Percentiles rank a stretch among this genome's conserved stretches.
These are phyloP conservation scores for Lamellibrachia luymesi DNA, from an alignment of 1,140 invertebrate species.

Conservation along the genomic window DNA sequence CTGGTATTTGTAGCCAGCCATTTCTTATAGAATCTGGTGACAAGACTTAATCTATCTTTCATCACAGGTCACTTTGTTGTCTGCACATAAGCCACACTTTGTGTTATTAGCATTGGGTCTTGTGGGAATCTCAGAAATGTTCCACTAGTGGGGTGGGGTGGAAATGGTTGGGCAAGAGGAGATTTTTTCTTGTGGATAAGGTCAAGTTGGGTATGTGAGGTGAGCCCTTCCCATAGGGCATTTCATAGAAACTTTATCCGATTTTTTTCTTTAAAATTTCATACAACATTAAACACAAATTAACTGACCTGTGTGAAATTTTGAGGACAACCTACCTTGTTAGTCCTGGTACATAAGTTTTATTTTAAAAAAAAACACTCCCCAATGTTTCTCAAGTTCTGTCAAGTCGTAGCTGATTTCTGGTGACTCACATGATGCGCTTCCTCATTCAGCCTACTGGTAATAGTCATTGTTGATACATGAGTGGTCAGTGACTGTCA, in stretches of 20 bases:
- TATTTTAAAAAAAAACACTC: neutral
- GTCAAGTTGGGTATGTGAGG: neutral
- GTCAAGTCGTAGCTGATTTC: neutral
- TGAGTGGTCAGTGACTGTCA: neutral
- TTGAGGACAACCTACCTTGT: neutral
- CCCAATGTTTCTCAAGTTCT: too few relatives aligned
- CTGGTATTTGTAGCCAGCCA: neutral
- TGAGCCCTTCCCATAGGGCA: neutral
- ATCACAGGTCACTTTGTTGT: neutral
- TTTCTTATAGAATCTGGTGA: neutral
- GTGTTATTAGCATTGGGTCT: neutral
- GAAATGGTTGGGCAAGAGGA: neutral
- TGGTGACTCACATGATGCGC: neutral
- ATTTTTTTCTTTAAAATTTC: too few relatives aligned
- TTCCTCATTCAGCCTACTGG: neutral
- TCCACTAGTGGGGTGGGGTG: neutral
- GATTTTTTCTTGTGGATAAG: neutral
- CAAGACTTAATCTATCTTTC: neutral
- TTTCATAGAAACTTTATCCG: too few relatives aligned
- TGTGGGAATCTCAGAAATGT: neutral
- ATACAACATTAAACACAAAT: neutral
- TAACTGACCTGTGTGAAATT: neutral
- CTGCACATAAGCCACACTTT: neutral
- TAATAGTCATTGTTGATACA: neutral
- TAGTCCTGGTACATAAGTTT: neutral